Evolutionary conservation across 2,797 vertebrate genomes (phyloP).

Genomic region (Mormyrus proboscirostris): DNA sequence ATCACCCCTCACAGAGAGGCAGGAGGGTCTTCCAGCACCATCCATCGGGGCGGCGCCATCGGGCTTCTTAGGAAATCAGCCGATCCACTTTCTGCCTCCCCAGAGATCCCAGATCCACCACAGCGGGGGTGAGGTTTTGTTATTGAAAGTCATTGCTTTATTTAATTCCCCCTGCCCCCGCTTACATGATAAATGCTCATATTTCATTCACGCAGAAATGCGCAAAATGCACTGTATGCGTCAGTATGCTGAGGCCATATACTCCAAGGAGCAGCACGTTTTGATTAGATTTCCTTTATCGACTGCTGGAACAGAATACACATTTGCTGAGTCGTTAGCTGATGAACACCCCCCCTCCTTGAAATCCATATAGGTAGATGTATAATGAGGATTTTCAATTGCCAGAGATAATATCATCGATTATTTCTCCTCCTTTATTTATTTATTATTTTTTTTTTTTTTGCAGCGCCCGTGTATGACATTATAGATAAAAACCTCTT

Average conservation of each 20-base stretch:
- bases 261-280: neutral
- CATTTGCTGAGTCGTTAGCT: constrained; percentile 12
- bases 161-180: neutral
- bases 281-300: constrained; percentile 19
- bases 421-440: neutral
- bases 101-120: neutral
- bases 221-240: neutral
- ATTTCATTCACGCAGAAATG: neutral
- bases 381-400: constrained; percentile 12
- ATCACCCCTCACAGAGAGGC: neutral
- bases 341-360: neutral
- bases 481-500: neutral
- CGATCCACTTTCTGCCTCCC: neutral
- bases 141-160: neutral
- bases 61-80: neutral
- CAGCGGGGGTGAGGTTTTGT: neutral
- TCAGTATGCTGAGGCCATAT: neutral
- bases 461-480: neutral
- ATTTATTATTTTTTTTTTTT: neutral
- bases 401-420: neutral
- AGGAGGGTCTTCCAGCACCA: neutral
- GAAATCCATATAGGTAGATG: constrained; percentile 8
- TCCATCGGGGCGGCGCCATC: neutral
- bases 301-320: constrained; percentile 1
- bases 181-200: neutral